These are phyloP conservation scores for Aporophyla nigra DNA, from an alignment of 2,888 invertebrate species.

Conservation along the genomic window DNA sequence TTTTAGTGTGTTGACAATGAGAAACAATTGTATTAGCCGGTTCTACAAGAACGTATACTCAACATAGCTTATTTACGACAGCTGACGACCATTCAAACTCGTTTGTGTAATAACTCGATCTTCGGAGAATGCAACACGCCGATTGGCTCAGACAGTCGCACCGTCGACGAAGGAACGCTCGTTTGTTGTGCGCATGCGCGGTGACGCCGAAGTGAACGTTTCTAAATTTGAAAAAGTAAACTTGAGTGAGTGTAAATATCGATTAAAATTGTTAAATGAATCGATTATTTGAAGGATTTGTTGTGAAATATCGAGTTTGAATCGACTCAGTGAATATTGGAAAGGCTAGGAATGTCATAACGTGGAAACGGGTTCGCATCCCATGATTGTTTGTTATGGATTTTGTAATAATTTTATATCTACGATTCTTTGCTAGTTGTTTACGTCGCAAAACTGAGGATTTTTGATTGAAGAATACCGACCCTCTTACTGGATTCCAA, in stretches of 20 bases:
- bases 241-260: slow-evolving; percentile 60
- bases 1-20: slow-evolving; percentile 56
- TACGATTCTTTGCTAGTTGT: slow-evolving; percentile 66
- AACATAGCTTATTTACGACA: slow-evolving; percentile 72
- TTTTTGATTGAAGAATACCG: slow-evolving; percentile 45
- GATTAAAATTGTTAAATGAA: slow-evolving; percentile 40
- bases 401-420: slow-evolving; percentile 77
- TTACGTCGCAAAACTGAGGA: slow-evolving; percentile 34
- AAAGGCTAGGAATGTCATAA: slow-evolving; percentile 72
- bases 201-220: slow-evolving; percentile 69
- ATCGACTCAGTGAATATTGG: slow-evolving; percentile 58
- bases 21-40: slow-evolving; percentile 74
- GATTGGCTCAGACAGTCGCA: slow-evolving; percentile 81
- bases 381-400: slow-evolving; percentile 71
- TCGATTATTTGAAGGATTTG: slow-evolving; percentile 52
- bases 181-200: slow-evolving; percentile 76
- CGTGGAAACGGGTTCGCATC: slow-evolving; percentile 73
- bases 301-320: slow-evolving; percentile 56
- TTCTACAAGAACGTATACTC: slow-evolving; percentile 72
- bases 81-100: slow-evolving; percentile 77
- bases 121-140: slow-evolving; percentile 83
- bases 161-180: slow-evolving; percentile 65
- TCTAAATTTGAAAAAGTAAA: slow-evolving; percentile 65
- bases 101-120: slow-evolving; percentile 79
- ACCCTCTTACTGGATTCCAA: slow-evolving; percentile 73